Evolutionary conservation across 2,797 vertebrate species (phyloP).

Genomic region (Catostomus latipinnis): DNA sequence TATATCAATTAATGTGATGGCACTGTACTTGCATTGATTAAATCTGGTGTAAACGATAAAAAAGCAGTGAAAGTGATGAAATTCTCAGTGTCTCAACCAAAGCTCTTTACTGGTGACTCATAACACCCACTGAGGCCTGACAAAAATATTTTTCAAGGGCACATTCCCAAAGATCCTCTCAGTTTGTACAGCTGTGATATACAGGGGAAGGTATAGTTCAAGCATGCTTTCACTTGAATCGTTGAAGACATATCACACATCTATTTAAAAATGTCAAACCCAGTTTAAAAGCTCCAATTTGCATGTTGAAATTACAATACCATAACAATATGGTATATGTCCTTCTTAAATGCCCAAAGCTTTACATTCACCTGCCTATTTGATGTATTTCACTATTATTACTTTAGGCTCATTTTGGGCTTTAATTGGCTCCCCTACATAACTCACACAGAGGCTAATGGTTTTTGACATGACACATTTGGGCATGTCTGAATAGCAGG

Average conservation of each 20-base stretch:
- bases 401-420: too few relatives aligned
- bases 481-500: conserved; percentile 47
- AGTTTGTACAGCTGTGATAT: neutral
- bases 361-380: neutral
- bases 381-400: neutral
- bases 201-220: neutral
- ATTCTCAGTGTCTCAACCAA: neutral
- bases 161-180: neutral
- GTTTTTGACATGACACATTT: conserved; percentile 56
- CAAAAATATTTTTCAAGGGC: neutral
- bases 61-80: neutral
- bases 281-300: neutral
- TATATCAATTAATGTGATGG: neutral
- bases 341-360: neutral
- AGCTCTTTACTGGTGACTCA: conserved; percentile 9
- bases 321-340: neutral
- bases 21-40: neutral
- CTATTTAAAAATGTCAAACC: neutral
- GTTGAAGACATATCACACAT: neutral
- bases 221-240: conserved; percentile 10
- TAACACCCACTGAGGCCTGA: neutral
- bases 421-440: conserved; percentile 15
- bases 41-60: neutral
- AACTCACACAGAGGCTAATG: conserved; percentile 57
- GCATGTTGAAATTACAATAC: neutral